Percentiles rank a stretch among this genome's conserved stretches.
phyloP scores from a whole-genome alignment of 53 echinoderm and acorn worm species.

The Zoroaster sp. region DNA sequence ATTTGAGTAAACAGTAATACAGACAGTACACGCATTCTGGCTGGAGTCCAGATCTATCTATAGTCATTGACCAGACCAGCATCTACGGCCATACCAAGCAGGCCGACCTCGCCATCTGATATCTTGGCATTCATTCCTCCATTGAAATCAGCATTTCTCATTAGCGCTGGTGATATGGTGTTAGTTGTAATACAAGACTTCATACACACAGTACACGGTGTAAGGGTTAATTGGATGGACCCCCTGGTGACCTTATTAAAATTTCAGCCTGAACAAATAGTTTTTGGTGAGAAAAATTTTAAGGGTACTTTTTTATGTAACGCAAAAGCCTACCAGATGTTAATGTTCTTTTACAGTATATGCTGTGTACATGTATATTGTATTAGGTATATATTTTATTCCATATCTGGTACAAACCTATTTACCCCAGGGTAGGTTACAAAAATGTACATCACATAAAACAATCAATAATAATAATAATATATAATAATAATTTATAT shows the following conservation, averaged over 20 bases:
- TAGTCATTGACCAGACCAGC: neutral
- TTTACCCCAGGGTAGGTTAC: too few species aligned
- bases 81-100: neutral
- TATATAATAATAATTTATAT: too few species aligned
- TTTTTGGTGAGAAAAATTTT: neutral
- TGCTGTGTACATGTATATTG: neutral
- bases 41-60: neutral
- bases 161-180: neutral
- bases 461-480: too few species aligned
- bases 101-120: neutral
- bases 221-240: neutral
- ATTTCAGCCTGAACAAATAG: slow-evolving; percentile 27
- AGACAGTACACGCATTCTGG: neutral
- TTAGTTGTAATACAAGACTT: neutral
- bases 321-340: neutral
- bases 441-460: too few species aligned
- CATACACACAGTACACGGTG: neutral
- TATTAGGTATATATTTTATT: too few species aligned
- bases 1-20: too few species aligned
- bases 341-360: neutral
- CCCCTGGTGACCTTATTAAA: slow-evolving; percentile 42
- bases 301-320: neutral
- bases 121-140: neutral
- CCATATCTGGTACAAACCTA: too few species aligned
- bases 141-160: neutral